A percentile compares a stretch with the other conserved stretches of the same genome.
phyloP scores from a whole-genome alignment of 2,888 invertebrate species.

The Scelioninae gen. 1 region DNA sequence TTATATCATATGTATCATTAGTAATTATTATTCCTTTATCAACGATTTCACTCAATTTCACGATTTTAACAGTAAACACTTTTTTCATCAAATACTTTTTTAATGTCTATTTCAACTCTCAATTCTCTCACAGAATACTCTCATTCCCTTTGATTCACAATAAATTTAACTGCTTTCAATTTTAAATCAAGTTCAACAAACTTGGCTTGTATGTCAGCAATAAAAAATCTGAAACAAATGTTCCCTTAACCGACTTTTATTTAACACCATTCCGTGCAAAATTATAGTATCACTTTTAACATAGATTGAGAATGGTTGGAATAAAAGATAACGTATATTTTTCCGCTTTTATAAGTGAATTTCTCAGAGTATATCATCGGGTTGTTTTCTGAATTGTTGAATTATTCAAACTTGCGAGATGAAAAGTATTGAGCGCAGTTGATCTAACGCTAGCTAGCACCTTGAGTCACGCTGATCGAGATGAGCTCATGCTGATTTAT shows the following conservation, averaged over 20 bases:
- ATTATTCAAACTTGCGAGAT: slow-evolving; percentile 61
- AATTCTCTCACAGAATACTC: no score
- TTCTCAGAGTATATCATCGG: slow-evolving; percentile 29
- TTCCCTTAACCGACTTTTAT: slow-evolving; percentile 15
- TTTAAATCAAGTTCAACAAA: no score
- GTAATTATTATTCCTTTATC: no score
- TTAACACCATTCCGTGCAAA: slow-evolving; percentile 10
- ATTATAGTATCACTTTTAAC: slow-evolving; percentile 5
- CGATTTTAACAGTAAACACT: no score
- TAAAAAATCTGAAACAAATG: no score
- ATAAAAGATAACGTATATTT: slow-evolving; percentile 10
- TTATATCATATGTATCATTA: no score
- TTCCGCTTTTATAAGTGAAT: slow-evolving; percentile 30
- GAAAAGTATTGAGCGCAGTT: slow-evolving; percentile 51
- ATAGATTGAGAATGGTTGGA: slow-evolving; percentile 30
- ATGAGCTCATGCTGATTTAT: slow-evolving; percentile 63
- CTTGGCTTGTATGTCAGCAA: background rate
- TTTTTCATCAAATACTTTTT: no score
- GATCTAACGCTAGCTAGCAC: slow-evolving; percentile 44
- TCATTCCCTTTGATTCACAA: no score
- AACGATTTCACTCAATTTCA: no score
- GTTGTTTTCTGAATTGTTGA: slow-evolving; percentile 51
- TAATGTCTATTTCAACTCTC: no score
- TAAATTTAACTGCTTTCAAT: no score
- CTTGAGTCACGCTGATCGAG: slow-evolving; percentile 50